A percentile compares a stretch with the other conserved stretches of the same genome.
Evolutionary conservation across 1,140 invertebrate species (phyloP).

Genomic region (Amphibalanus amphitrite): DNA sequence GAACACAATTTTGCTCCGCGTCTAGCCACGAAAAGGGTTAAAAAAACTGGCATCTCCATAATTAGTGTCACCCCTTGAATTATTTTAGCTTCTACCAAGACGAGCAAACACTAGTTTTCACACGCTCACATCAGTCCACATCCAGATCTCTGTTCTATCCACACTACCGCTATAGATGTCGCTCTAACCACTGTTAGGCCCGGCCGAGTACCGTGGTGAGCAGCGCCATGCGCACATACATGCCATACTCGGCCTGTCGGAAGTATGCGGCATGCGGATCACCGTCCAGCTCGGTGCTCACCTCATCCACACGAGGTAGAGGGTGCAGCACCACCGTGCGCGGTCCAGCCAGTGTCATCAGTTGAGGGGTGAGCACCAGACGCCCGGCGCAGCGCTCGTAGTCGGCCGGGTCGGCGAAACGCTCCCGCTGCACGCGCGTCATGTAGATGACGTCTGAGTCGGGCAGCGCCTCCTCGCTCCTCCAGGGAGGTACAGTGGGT

Average conservation of each 20-base stretch:
- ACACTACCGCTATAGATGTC: too few species aligned
- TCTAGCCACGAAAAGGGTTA: too few species aligned
- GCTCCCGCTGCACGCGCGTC: conserved; percentile 90
- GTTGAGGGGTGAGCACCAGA: conserved; percentile 75
- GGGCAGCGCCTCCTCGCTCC: conserved; percentile 68
- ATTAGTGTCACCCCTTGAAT: too few species aligned
- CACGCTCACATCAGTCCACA: too few species aligned
- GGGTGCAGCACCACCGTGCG: conserved; percentile 97
- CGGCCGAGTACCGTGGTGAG: conserved; percentile 69
- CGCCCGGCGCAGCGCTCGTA: conserved; percentile 74
- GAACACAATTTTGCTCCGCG: too few species aligned
- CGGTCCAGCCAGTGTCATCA: conserved; percentile 86
- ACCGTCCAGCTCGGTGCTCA: conserved; percentile 79
- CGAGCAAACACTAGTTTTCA: too few species aligned
- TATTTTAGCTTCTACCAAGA: too few species aligned
- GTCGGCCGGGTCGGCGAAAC: conserved; percentile 65
- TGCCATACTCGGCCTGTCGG: conserved; percentile 89
- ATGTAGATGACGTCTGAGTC: conserved; percentile 96
- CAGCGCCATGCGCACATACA: conserved; percentile 96
- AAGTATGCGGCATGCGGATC: conserved; percentile 97
- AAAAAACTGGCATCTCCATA: too few species aligned
- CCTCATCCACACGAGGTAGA: conserved; percentile 83
- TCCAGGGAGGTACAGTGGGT: conserved; percentile 43
- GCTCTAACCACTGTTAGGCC: conserved; percentile 5
- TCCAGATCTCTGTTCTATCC: too few species aligned